Evolutionary conservation across 2,888 invertebrate genomes (phyloP).

Genomic region (Machimus atricapillus): DNA sequence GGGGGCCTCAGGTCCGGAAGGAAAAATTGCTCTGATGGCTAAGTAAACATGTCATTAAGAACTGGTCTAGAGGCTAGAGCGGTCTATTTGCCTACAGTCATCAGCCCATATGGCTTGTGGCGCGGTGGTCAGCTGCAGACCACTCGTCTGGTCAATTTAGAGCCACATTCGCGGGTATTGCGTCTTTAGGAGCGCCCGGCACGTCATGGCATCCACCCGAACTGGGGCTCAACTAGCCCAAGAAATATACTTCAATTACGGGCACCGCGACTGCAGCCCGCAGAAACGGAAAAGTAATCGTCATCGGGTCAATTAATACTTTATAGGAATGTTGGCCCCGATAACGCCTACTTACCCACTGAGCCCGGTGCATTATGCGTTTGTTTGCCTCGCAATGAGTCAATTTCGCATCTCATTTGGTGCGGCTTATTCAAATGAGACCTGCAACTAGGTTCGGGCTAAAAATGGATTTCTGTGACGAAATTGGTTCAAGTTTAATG

Average conservation of each 20-base stretch:
- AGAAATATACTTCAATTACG: slow-evolving; percentile 27
- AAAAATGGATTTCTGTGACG: not conserved
- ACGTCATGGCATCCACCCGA: not conserved
- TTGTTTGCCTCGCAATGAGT: not conserved
- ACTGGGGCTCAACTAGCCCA: not conserved
- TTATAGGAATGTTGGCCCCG: slow-evolving; percentile 35
- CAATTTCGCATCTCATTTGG: not conserved
- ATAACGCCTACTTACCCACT: slow-evolving; percentile 11
- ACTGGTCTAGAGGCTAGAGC: not conserved
- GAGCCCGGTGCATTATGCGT: not conserved
- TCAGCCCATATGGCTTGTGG: slow-evolving; percentile 31
- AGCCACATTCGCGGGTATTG: not conserved
- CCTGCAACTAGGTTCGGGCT: not conserved
- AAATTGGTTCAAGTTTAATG: slow-evolving; percentile 14
- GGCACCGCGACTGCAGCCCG: not conserved
- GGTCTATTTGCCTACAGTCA: slow-evolving; percentile 26
- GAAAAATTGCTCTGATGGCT: slow-evolving; percentile 38
- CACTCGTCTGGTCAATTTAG: slow-evolving; percentile 7
- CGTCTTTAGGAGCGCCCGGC: slow-evolving; percentile 3
- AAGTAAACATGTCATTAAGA: slow-evolving; percentile 44
- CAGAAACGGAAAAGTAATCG: slow-evolving; percentile 22
- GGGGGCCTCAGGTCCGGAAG: not conserved
- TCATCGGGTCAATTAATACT: slow-evolving; percentile 32
- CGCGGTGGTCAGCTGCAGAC: not conserved
- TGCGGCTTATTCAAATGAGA: not conserved